These are phyloP conservation scores for Chymomyza procnemis DNA, from an alignment of 2,888 invertebrate species.

Conservation along the genomic window DNA sequence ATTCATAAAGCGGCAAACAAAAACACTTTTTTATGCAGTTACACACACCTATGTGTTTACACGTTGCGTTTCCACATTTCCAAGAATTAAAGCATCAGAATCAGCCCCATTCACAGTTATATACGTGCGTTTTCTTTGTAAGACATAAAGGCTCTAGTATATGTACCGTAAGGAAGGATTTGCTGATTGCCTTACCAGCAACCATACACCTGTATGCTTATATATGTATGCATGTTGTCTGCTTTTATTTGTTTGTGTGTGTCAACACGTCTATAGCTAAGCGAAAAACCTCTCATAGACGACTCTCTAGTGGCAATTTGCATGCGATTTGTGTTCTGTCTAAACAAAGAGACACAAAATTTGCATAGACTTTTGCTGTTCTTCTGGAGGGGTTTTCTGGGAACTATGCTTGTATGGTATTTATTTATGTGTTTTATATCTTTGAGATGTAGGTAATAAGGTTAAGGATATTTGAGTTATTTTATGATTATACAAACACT, in stretches of 20 bases:
- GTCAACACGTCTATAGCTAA: constrained; percentile 19
- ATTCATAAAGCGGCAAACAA: constrained; percentile 43
- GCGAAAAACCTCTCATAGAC: constrained; percentile 25
- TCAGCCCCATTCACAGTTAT: constrained; percentile 34
- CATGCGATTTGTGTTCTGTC: constrained; percentile 65
- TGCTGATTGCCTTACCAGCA: neutral
- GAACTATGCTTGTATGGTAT: constrained; percentile 33
- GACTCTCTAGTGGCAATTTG: constrained; percentile 67
- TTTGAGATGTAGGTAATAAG: constrained; percentile 66
- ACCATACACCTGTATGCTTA: neutral
- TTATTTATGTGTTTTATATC: constrained; percentile 47
- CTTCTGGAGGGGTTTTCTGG: neutral
- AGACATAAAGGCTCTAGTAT: neutral
- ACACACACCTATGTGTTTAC: too few relatives aligned
- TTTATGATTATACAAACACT: constrained; percentile 51
- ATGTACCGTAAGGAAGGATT: constrained; percentile 9
- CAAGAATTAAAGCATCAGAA: neutral
- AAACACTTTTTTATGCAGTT: neutral
- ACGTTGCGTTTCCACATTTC: constrained; percentile 15
- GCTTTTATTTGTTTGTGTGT: constrained; percentile 30
- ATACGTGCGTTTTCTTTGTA: constrained; percentile 9
- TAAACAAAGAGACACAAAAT: constrained; percentile 40
- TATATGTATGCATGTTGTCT: neutral
- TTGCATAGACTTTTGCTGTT: constrained; percentile 58
- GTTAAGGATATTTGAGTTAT: constrained; percentile 64